A percentile compares a stretch with the other conserved stretches of the same genome.
These are phyloP conservation scores for Idaea biselata DNA, from an alignment of 2,888 invertebrate genomes.

Conservation along the genomic window DNA sequence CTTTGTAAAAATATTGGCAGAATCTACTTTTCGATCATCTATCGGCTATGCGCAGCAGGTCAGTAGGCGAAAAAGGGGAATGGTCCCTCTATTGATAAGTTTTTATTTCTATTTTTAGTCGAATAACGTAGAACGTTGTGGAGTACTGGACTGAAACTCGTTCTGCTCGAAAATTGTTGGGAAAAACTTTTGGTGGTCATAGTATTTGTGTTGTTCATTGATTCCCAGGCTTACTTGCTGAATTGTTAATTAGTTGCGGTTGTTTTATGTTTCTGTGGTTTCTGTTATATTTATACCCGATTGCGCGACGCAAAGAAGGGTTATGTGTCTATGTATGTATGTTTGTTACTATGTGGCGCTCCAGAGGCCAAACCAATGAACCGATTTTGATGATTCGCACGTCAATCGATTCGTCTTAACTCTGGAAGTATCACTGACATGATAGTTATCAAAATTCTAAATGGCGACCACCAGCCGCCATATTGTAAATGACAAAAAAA, in stretches of 20 bases:
- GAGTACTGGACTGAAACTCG: background rate
- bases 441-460: no score
- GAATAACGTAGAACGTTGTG: background rate
- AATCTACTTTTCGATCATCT: background rate
- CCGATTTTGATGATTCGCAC: no score
- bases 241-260: constrained; percentile 1
- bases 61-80: constrained; percentile 1
- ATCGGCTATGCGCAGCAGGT: background rate
- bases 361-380: no score
- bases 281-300: background rate
- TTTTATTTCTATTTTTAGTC: background rate
- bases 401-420: no score
- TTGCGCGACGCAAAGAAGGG: no score
- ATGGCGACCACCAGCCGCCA: no score
- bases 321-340: no score
- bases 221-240: background rate
- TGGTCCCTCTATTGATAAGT: background rate
- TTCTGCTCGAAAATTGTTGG: background rate
- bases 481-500: no score
- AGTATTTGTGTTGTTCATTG: background rate
- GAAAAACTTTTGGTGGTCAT: background rate
- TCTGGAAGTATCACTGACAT: no score
- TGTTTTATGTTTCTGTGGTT: background rate
- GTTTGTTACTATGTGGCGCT: no score
- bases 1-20: background rate